A percentile compares a stretch with the other conserved stretches of the same genome.
These are phyloP conservation scores for Machimus rusticus DNA, from an alignment of 2,888 invertebrate species.

Conservation along the genomic window DNA sequence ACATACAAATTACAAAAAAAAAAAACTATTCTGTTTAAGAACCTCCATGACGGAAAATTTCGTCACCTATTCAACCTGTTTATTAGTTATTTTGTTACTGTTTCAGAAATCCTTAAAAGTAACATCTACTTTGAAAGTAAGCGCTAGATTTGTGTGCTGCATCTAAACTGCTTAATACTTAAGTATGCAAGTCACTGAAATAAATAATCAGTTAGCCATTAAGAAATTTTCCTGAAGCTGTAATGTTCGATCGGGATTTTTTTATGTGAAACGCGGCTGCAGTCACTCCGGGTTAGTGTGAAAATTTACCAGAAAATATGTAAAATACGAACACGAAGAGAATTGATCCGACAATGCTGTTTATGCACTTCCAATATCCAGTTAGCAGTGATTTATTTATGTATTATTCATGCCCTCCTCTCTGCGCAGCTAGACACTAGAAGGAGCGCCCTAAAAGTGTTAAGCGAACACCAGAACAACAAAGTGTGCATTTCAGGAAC, in stretches of 20 bases:
- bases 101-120: background rate
- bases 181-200: background rate
- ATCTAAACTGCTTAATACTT: background rate
- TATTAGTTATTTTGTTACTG: no score
- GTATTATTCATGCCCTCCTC: constrained; percentile 10
- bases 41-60: no score
- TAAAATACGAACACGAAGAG: background rate
- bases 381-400: constrained; percentile 21
- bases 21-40: no score
- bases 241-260: background rate
- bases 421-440: background rate
- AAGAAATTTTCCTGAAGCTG: background rate
- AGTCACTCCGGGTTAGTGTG: background rate
- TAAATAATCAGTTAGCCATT: background rate
- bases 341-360: constrained; percentile 1
- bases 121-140: background rate
- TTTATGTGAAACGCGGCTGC: background rate
- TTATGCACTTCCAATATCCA: constrained; percentile 14
- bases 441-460: background rate
- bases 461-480: background rate
- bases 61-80: no score
- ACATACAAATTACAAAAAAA: no score
- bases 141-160: background rate
- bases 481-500: background rate
- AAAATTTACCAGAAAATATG: background rate